Percentiles rank a stretch among this genome's conserved stretches.
Evolutionary conservation across 2,888 invertebrate species (phyloP).

Genomic region (Teinopalpus imperialis): DNA sequence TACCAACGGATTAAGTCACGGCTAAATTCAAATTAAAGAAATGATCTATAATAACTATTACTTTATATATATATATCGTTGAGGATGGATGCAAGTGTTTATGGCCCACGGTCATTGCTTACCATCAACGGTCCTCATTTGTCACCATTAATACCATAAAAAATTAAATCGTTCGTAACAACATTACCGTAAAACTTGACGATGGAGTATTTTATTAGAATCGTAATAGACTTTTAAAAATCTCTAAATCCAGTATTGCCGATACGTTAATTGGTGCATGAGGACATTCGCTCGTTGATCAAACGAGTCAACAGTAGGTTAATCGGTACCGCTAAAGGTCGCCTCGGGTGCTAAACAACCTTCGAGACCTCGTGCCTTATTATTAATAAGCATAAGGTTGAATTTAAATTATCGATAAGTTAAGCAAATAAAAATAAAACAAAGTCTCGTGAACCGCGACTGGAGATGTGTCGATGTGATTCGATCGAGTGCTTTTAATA

Average conservation of each 20-base stretch:
- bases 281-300: conserved; percentile 5
- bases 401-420: neutral
- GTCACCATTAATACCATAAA: no score
- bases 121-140: no score
- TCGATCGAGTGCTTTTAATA: neutral
- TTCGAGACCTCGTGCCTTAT: neutral
- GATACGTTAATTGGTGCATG: conserved; percentile 6
- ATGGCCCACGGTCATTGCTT: no score
- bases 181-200: no score
- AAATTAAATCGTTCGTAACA: neutral
- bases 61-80: no score
- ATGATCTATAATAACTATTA: no score
- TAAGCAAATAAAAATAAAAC: neutral
- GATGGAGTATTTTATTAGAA: no score
- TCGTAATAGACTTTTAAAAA: no score
- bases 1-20: no score
- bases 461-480: neutral
- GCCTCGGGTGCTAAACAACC: conserved; percentile 11
- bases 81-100: no score
- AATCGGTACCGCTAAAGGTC: conserved; percentile 4
- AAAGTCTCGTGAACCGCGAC: neutral
- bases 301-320: conserved; percentile 13
- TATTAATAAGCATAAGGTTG: conserved; percentile 2
- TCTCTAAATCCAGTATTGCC: neutral
- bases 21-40: no score